Conservation (phyloP, 2,888 invertebrate genomes). For the Hipparchia sbordonii region DNA sequence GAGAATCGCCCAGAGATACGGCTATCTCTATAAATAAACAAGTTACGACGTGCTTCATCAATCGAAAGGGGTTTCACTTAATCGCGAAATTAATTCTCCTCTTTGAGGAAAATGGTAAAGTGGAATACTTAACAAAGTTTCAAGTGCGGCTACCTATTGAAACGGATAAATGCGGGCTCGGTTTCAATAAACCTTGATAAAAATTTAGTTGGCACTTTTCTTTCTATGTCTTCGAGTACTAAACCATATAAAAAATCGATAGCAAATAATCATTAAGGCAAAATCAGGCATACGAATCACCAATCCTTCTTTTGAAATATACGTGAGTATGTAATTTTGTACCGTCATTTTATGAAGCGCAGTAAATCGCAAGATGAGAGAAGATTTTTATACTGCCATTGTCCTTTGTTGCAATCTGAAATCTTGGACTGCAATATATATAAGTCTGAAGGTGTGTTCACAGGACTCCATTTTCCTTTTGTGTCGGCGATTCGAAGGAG, state of each 20-base stretch:
- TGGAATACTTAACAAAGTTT: constrained; percentile 17
- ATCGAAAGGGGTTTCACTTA: constrained; percentile 9
- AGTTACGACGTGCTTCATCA: neutral
- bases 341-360: constrained; percentile 8
- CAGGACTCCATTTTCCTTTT: constrained; percentile 16
- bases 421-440: constrained; percentile 36
- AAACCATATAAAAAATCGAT: neutral
- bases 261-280: neutral
- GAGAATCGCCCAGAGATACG: no score
- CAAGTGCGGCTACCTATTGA: constrained; percentile 12
- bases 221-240: neutral
- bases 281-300: no score
- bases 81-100: constrained; percentile 15
- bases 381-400: constrained; percentile 33
- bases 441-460: constrained; percentile 18
- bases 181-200: constrained; percentile 2
- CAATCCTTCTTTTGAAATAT: no score
- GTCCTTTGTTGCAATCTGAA: constrained; percentile 43
- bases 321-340: neutral
- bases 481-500: constrained; percentile 16
- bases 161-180: constrained; percentile 4
- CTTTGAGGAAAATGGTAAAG: constrained; percentile 18
- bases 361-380: constrained; percentile 26
- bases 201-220: neutral
- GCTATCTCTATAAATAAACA: neutral